phyloP scores from a whole-genome alignment of 2,888 invertebrate species.

The Drosophila seclusa region DNA sequence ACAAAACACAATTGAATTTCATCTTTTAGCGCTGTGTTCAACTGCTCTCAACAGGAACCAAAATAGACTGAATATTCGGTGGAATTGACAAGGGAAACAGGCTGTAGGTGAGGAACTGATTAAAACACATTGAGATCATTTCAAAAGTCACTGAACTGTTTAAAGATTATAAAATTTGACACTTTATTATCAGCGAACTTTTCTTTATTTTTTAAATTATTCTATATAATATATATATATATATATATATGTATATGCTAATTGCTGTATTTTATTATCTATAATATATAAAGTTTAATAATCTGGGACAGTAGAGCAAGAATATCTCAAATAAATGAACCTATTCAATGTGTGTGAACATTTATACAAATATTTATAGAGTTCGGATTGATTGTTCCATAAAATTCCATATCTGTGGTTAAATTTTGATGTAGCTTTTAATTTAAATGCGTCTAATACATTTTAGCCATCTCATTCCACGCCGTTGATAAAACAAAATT shows the following conservation, averaged over 20 bases:
- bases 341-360: not conserved
- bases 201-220: not conserved
- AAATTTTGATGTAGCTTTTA: not conserved
- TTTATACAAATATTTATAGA: not conserved
- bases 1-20: not conserved
- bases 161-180: not conserved
- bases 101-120: not conserved
- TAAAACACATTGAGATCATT: not conserved
- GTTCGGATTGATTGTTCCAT: not conserved
- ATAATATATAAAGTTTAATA: not conserved
- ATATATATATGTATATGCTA: no score
- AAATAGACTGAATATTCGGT: not conserved
- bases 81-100: not conserved
- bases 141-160: not conserved
- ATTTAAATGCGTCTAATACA: no score
- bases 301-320: not conserved
- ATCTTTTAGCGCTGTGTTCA: not conserved
- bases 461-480: not conserved
- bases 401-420: not conserved
- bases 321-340: not conserved
- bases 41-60: not conserved
- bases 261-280: not conserved
- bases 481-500: constrained; percentile 39
- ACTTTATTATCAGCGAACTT: not conserved
- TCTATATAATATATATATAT: not conserved